Conservation (phyloP, 2,888 invertebrate species). For the Antheraea yamamai region DNA sequence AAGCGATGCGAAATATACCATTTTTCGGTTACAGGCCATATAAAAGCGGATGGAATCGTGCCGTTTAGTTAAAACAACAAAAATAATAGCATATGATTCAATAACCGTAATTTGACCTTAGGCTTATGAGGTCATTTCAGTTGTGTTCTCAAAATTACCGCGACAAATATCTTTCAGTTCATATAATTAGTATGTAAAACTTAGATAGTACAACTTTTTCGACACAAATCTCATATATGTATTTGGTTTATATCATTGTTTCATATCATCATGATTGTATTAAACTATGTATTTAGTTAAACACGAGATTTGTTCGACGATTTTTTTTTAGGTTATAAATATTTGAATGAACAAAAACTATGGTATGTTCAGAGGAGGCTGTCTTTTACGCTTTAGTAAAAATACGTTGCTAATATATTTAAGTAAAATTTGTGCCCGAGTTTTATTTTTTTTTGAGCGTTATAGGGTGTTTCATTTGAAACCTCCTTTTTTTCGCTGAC, state of each 20-base stretch:
- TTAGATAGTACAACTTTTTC: neutral
- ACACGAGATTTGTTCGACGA: slow-evolving; percentile 29
- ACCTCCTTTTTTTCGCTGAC: too few species aligned
- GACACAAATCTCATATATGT: neutral
- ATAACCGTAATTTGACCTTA: too few species aligned
- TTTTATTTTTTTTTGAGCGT: slow-evolving; percentile 40
- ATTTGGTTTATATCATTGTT: neutral
- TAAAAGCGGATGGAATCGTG: too few species aligned
- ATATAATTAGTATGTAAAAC: too few species aligned
- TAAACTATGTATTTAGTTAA: slow-evolving; percentile 27
- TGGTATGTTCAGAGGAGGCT: slow-evolving; percentile 51
- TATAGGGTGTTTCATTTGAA: too few species aligned
- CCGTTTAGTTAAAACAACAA: too few species aligned
- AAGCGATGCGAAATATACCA: too few species aligned
- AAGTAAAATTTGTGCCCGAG: slow-evolving; percentile 49
- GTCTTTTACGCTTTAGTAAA: slow-evolving; percentile 71
- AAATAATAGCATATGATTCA: too few species aligned
- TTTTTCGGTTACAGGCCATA: too few species aligned
- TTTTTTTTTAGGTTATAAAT: slow-evolving; percentile 29
- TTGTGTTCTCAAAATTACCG: neutral
- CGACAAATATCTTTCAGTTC: neutral
- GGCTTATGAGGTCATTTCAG: neutral
- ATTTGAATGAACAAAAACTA: slow-evolving; percentile 17
- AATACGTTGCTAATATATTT: slow-evolving; percentile 72
- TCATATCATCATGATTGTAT: slow-evolving; percentile 8